Base-by-base conservation (phyloP, 2,888 invertebrate genomes). In the Boloria selene region DNA sequence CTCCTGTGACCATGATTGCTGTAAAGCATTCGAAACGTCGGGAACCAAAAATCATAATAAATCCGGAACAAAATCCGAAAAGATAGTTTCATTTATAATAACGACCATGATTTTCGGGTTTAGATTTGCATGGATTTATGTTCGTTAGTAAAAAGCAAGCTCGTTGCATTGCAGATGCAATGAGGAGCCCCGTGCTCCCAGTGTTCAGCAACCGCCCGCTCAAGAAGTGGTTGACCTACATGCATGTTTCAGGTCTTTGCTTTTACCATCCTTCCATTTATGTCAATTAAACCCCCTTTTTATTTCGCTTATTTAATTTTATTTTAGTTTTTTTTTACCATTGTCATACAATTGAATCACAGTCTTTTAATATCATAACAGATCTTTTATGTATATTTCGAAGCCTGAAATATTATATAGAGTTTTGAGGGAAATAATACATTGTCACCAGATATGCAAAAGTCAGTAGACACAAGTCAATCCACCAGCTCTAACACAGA, bases 201-300 rank as follows among this genome's bases (percentile, higher is more conserved):
- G 81, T 86, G 85, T 82, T 91, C 76, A 84, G 84, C 74, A 80
- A 78, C 62, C 88, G 88, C 74, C 90, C 85, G 77, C 79, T 90
- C 90, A 91, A 89, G 90, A 92, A 91, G 80, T 92, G 91, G 91
- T 87, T 92, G 83, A 90, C 91, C 83, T 91, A 90, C 90, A 86
- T 91, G 91, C 92, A 91, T 92, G 91, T 87, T 68, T 86, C 90
- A 92, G 92, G 92, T 92, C 90, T 84, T 78, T 78, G 89, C 89
- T 86, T 88, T 86, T 86, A 79, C 77, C 84, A 84, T 76, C 71
- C 65, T 75, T 74, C 69, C 70, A 66, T 70, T 64, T 54, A 68
- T 54, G 69, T 49, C n/a, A 45, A 47, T 58, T 13, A 22, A 38
- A 7, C 6, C 49, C 47, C 56, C 22, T 53, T 26, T 31, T 26